Base-by-base conservation (phyloP, 2,113 vertebrate species). In the Mus pahari region DNA sequence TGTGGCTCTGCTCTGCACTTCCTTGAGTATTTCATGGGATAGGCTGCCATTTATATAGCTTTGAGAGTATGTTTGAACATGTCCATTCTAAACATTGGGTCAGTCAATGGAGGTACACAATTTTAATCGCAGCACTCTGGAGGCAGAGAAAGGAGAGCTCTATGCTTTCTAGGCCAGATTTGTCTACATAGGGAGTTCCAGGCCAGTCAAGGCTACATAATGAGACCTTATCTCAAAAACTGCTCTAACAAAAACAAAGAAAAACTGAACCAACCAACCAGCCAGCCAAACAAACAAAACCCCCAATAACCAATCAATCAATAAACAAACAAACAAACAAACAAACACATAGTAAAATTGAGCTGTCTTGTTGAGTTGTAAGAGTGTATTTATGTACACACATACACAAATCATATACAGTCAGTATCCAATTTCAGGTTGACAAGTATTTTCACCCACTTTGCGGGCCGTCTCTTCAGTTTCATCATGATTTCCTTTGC, bases 31-130 rank as follows among this genome's bases (percentile, higher is more conserved):
- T 93, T 93, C 42, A 81, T 26, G 36, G 79, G 31, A 9, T 58
- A 58, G 1, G 50, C 75, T 9, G 60, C 20, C n/a, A 90, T 87
- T 50, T 91, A 39, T 48, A 31, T 42, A 36, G 64, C 9, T 48
- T n/a, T n/a, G 53, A 96, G 79, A 87, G 74, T 83, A 86, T 82
- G 60, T 73, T 82, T 91, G 91, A 93, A 81, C 70, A 36, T 89
- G 60, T 86, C 39, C 17, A 17, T 55, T 90, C 92, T 33, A 48
- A 39, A 82, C 16, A 14, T 14, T 17, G 22, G 24, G 6, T 39
- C 24, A 24, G 55, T 20, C 16, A 1, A 16, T 64, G 58, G 24
- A 19, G n/a, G 58, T 8, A 31, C 26, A 31, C 4, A 42, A 7
- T 42, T 66, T 62, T 84, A 45, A 64, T 45, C 33, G 19, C 14